Percentiles rank a stretch among this genome's conserved stretches.
These are phyloP conservation scores for Eolophus roseicapilla DNA, from an alignment of 2,113 vertebrate genomes.

Conservation along the genomic window DNA sequence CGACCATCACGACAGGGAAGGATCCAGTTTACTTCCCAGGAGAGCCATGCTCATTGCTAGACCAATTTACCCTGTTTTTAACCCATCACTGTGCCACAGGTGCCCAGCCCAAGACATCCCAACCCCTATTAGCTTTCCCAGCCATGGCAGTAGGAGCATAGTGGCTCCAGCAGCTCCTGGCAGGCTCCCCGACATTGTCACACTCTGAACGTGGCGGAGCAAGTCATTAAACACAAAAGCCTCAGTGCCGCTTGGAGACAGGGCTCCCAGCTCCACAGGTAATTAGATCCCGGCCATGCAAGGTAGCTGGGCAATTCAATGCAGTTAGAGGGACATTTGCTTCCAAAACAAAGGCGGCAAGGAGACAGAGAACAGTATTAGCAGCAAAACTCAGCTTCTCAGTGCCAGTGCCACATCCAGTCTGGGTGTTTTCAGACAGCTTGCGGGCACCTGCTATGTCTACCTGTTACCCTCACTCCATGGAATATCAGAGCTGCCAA, in stretches of 20 bases:
- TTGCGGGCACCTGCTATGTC: not conserved
- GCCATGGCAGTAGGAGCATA: accelerated
- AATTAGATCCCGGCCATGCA: conserved; percentile 47
- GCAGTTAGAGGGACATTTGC: conserved; percentile 32
- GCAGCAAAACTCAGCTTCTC: not conserved
- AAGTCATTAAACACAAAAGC: conserved; percentile 58
- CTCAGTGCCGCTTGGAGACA: not conserved
- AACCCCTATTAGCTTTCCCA: not conserved
- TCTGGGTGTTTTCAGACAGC: not conserved
- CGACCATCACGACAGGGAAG: not conserved
- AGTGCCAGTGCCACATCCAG: not conserved
- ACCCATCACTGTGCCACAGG: not conserved
- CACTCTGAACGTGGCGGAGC: not conserved
- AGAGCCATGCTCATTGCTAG: not conserved
- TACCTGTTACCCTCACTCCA: not conserved
- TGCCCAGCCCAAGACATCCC: not conserved
- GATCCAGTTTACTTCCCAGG: not conserved
- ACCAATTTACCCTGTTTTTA: not conserved
- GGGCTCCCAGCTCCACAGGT: conserved; percentile 38
- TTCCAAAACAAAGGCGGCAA: conserved; percentile 29
- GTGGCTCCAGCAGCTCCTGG: conserved; percentile 27
- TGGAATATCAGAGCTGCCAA: not conserved
- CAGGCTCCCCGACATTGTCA: conserved; percentile 27
- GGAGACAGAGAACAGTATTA: not conserved
- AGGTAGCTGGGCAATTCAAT: conserved; percentile 44